These are phyloP conservation scores for Rhizoglyphus robini DNA, from an alignment of 1,140 invertebrate genomes.

Conservation along the genomic window DNA sequence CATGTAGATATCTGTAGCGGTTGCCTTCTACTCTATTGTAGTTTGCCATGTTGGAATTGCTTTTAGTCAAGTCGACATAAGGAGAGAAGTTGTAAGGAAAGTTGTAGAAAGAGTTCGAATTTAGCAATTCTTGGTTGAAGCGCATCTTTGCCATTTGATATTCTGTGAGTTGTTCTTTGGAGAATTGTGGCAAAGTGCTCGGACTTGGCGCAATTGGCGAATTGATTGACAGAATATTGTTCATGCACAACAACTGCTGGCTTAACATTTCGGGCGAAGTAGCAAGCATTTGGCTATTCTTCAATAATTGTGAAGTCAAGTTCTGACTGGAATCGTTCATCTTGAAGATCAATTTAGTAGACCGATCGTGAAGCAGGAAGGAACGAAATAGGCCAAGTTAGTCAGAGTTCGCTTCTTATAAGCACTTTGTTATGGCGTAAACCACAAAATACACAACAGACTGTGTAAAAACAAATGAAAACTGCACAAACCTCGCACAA, in stretches of 20 bases:
- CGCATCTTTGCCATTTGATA: background rate
- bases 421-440: background rate
- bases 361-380: too few species aligned
- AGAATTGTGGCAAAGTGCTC: background rate
- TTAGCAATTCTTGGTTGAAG: background rate
- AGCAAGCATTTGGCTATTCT: background rate
- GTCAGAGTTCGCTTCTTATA: too few species aligned
- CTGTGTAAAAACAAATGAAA: constrained; percentile 11
- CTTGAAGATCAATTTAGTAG: background rate
- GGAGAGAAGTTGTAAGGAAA: background rate
- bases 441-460: constrained; percentile 1
- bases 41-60: background rate
- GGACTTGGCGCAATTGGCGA: background rate
- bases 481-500: constrained; percentile 8
- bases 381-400: background rate
- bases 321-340: background rate
- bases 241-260: background rate
- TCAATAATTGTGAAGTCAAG: background rate
- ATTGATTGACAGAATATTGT: background rate
- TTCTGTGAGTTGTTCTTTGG: background rate
- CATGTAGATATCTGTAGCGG: constrained; percentile 19
- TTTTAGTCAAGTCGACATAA: background rate
- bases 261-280: background rate
- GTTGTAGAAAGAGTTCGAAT: background rate
- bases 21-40: background rate